phyloP scores from a whole-genome alignment of 2,888 invertebrate species.

The Himalopsyche kuldschensis region DNA sequence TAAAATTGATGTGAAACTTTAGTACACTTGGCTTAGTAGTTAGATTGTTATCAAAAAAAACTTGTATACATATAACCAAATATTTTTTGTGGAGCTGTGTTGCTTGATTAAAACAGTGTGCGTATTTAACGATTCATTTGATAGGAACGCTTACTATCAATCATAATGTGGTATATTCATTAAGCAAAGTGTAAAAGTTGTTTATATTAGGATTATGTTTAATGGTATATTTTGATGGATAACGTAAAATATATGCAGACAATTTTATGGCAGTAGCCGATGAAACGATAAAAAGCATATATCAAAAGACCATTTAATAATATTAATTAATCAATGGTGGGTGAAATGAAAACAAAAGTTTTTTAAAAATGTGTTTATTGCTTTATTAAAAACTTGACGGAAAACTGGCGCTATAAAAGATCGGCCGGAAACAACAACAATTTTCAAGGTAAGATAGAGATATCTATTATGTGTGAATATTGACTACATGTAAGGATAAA shows the following conservation, averaged over 20 bases:
- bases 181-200: neutral
- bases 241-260: neutral
- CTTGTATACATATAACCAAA: too few species aligned
- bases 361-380: neutral
- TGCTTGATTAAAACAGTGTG: neutral
- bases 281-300: neutral
- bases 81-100: too few species aligned
- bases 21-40: too few species aligned
- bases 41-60: too few species aligned
- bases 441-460: too few species aligned
- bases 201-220: neutral
- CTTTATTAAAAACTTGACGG: too few species aligned
- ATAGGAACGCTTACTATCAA: neutral
- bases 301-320: neutral
- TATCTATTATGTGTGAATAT: too few species aligned
- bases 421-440: too few species aligned
- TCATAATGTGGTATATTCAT: neutral
- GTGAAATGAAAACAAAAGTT: neutral
- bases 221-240: neutral
- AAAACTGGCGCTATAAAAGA: too few species aligned
- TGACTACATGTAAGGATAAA: too few species aligned
- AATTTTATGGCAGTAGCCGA: neutral
- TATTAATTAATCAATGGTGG: neutral
- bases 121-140: neutral
- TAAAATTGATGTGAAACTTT: too few species aligned